phyloP scores from a whole-genome alignment of 2,113 vertebrate genomes.

The Apaloderma vittatum region DNA sequence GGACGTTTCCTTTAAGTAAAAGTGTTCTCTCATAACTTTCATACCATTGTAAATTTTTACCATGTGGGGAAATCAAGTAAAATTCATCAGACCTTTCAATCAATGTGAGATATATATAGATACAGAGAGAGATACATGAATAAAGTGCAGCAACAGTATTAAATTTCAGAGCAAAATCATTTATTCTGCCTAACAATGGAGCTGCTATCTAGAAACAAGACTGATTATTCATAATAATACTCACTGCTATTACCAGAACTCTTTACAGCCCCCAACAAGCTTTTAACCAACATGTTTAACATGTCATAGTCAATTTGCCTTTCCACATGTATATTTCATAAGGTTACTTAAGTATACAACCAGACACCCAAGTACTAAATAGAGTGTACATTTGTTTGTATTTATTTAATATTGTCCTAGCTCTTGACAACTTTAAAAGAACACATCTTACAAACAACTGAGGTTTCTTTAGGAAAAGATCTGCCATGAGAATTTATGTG shows the following conservation, averaged over 20 bases:
- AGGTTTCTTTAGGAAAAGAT: neutral
- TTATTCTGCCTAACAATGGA: conserved; percentile 68
- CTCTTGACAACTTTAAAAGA: conserved; percentile 34
- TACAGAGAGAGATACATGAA: neutral
- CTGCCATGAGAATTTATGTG: neutral
- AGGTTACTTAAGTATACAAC: conserved; percentile 34
- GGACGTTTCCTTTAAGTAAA: conserved; percentile 39
- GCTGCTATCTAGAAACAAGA: conserved; percentile 64
- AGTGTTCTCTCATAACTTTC: conserved; percentile 51
- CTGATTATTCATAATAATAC: conserved; percentile 56
- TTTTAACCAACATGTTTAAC: conserved; percentile 64
- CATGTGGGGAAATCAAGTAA: conserved; percentile 40
- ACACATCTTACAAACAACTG: conserved; percentile 20
- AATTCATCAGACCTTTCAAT: conserved; percentile 57
- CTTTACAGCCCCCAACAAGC: conserved; percentile 7
- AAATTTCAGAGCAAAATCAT: conserved; percentile 62
- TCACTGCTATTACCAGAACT: conserved; percentile 60
- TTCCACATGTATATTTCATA: conserved; percentile 51
- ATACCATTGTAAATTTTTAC: conserved; percentile 63
- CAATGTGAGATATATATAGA: neutral
- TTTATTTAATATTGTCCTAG: conserved; percentile 33
- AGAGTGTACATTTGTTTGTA: conserved; percentile 35
- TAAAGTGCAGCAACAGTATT: conserved; percentile 31
- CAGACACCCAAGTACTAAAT: conserved; percentile 29
- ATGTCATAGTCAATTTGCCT: conserved; percentile 61